Evolutionary conservation across 2,113 vertebrate species (phyloP), one percentile per base, ranked within the genome.

Genomic region (Mormyrus lacerda): DNA sequence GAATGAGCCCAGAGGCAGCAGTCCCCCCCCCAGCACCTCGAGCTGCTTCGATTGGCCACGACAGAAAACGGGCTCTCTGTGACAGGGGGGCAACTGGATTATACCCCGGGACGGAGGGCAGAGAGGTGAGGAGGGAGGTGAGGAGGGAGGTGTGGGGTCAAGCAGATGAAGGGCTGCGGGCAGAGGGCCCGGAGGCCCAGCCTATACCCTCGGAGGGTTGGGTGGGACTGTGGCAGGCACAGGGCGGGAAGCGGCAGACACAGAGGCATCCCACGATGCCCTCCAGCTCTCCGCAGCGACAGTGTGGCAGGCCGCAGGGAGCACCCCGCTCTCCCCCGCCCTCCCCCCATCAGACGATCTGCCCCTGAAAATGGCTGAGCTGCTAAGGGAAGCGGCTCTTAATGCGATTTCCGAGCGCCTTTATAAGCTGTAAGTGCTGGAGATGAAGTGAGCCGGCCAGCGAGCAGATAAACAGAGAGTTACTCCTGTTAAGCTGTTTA

Each of bases 341-440:
- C 50, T 85, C n/a, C 42, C 31, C 61, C 39, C 13, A 95, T 94
- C 95, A 94, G 95, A 94, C 50, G 94, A 95, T 95, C 94, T 94
- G 93, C 94, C 94, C 93, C 93, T 94, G 92, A 90, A 93, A 93
- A 92, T 91, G 92, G 93, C 92, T 89, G 93, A 94, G 95, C 94
- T 95, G 94, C 95, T 95, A 95, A 95, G 93, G 92, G 94, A 95
- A 93, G 95, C 95, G 93, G 95, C 95, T 92, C 89, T 92, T 96
- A 96, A 96, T 95, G 91, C 89, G 89, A 96, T 96, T 96, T 95
- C 92, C 91, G 91, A 93, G 93, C 91, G 93, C 95, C 94, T 96
- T 95, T 95, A 94, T 94, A 94, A 93, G 92, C 93, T 91, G 90
- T 95, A 95, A 96, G 95, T 95, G 96, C 95, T 94, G 93, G 91